Base-by-base conservation (phyloP, 2,797 vertebrate species). In the Onychomys arenicola region DNA sequence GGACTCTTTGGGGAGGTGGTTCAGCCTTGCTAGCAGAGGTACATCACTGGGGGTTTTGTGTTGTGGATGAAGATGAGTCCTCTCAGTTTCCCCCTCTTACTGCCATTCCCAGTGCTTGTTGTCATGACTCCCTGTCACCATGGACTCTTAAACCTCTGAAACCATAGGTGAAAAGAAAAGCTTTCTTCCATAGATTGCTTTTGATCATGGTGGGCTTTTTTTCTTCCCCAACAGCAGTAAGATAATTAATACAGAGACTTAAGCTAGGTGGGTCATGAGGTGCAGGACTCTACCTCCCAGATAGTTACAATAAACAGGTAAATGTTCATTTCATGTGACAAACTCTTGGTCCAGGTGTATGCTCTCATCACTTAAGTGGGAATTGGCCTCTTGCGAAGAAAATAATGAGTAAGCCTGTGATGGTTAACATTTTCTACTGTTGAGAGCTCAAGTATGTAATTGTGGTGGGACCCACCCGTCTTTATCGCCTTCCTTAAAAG, bases 291-390 rank as follows among this genome's bases (percentile, higher is more conserved):
- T 34, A 85, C 84, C 27, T 76, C 21, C 25, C n/a, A 46, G 14
- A 59, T 76, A 78, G 92, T 92, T 92, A 75, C 84, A 81, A 40
- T 71, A 78, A 95, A 91, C 4, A 77, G 23, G 37, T 71, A 9
- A 87, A 55, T 59, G 81, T 91, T 91, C 71, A 97, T 93, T 95
- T 89, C 89, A 86, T 65, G 57, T 65, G 69, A 34, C 57, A 32
- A 78, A 55, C 27, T 10, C 9, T 49, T 93, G 73, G 90, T 52
- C 46, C 11, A n/a, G 78, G 77, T 43, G 63, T 78, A 40, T 32
- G 27, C 4, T 29, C 71, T 75, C 43, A 84, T 92, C 95, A 73
- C 55, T 55, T 17, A 88, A 80, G 29, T 27, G 49, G 78, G 84
- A 84, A 81, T 92, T 84, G 82, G 93, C 81, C 69, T 84, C 80